These are phyloP conservation scores for Prorops nasuta DNA, from an alignment of 1,140 invertebrate species.

Conservation along the genomic window DNA sequence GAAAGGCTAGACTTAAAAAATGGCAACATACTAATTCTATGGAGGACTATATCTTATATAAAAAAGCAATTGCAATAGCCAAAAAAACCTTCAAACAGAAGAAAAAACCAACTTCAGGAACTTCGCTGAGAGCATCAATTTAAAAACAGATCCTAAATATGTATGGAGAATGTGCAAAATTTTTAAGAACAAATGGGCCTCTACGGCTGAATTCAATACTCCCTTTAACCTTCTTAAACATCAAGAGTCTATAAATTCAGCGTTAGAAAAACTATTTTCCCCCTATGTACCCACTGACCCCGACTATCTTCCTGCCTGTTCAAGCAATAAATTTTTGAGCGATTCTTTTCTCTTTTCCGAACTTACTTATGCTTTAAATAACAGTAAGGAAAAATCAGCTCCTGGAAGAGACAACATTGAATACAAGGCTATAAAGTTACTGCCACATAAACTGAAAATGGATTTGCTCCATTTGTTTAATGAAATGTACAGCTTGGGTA, in stretches of 20 bases:
- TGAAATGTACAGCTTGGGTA: neutral
- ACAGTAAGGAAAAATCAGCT: neutral
- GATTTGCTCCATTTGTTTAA: conserved; percentile 3
- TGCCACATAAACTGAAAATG: neutral
- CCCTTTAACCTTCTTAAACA: neutral
- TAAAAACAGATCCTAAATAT: neutral
- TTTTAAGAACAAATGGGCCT: neutral
- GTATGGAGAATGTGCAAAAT: conserved; percentile 6
- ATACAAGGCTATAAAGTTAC: neutral
- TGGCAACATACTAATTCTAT: neutral
- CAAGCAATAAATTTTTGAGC: conserved; percentile 1
- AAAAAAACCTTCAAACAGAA: conserved; percentile 7
- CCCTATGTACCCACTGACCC: conserved; percentile 5
- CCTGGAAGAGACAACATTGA: neutral
- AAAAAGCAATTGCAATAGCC: neutral
- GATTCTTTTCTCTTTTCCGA: neutral
- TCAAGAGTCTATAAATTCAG: neutral
- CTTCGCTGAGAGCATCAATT: conserved; percentile 3
- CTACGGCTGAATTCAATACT: neutral
- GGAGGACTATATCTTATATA: conserved; percentile 1
- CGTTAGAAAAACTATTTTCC: neutral
- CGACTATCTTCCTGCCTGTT: neutral
- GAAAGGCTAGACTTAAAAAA: conserved; percentile 3
- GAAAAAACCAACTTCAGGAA: conserved; percentile 4
- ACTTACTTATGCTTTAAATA: neutral